Evolutionary conservation across 2,113 vertebrate species (phyloP).

Genomic region (Heterotis niloticus): DNA sequence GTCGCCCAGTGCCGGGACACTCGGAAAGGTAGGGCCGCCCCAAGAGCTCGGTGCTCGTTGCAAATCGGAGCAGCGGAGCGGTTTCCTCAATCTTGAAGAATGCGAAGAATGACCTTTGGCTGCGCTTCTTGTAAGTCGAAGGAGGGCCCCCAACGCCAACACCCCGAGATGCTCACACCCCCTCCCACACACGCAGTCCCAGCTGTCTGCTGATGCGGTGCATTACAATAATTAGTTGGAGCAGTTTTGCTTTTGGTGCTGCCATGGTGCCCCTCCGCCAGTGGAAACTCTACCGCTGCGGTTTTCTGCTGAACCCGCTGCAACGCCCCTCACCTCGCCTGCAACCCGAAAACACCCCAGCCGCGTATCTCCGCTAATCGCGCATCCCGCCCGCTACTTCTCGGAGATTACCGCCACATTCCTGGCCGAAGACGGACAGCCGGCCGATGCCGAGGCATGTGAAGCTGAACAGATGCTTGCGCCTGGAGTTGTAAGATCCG

Average conservation of each 20-base stretch:
- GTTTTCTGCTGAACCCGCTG: not conserved
- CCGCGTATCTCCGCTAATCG: not conserved
- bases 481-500: too few relatives aligned
- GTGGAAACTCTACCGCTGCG: conserved; percentile 2
- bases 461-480: not conserved
- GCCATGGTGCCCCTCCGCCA: not conserved
- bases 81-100: too few relatives aligned
- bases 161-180: too few relatives aligned
- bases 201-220: conserved; percentile 21
- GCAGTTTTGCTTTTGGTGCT: not conserved
- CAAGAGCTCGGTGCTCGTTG: too few relatives aligned
- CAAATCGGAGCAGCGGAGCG: not conserved
- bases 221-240: not conserved
- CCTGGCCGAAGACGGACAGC: not conserved
- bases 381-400: not conserved
- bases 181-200: not conserved
- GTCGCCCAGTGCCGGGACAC: not conserved
- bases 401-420: not conserved
- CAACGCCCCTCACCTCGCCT: too few relatives aligned
- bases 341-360: not conserved
- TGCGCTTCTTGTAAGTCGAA: not conserved
- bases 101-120: not conserved
- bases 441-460: not conserved
- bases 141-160: not conserved
- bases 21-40: too few relatives aligned